Percentiles rank a stretch among this genome's conserved stretches.
These are phyloP conservation scores for Philereme transversata DNA, from an alignment of 2,888 invertebrate species.

Conservation along the genomic window DNA sequence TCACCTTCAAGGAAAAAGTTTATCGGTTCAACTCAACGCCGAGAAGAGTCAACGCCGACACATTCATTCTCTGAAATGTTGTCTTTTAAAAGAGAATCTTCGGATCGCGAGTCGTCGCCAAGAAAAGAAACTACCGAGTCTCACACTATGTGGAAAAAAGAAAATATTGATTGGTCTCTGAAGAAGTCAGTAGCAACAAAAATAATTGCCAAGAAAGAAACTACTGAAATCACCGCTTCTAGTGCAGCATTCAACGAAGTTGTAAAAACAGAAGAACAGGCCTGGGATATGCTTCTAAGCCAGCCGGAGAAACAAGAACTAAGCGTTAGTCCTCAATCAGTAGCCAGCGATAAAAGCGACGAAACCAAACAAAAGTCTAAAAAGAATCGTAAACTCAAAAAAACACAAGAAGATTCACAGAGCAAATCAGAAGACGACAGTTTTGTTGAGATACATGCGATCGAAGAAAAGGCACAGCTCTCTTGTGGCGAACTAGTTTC, in stretches of 20 bases:
- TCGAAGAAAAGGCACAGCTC: slow-evolving; percentile 67
- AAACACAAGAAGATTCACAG: slow-evolving; percentile 61
- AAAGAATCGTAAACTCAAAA: slow-evolving; percentile 64
- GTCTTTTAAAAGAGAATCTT: slow-evolving; percentile 24
- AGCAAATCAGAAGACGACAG: slow-evolving; percentile 70
- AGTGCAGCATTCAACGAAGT: slow-evolving; percentile 42
- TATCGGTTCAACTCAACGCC: slow-evolving; percentile 1
- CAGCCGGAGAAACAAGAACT: slow-evolving; percentile 57
- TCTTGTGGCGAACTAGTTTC: slow-evolving; percentile 71
- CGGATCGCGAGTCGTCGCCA: slow-evolving; percentile 27
- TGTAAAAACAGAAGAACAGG: slow-evolving; percentile 72
- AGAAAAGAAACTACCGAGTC: slow-evolving; percentile 22
- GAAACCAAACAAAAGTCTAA: slow-evolving; percentile 66
- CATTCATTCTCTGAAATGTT: slow-evolving; percentile 23
- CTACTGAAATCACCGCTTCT: slow-evolving; percentile 34
- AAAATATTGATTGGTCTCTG: slow-evolving; percentile 34
- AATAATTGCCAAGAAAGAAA: slow-evolving; percentile 41
- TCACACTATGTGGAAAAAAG: slow-evolving; percentile 35
- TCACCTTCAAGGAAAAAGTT: slow-evolving; percentile 20
- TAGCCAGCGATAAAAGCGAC: slow-evolving; percentile 46
- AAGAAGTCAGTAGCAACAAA: slow-evolving; percentile 35
- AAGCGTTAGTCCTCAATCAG: slow-evolving; percentile 41
- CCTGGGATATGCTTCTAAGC: slow-evolving; percentile 73
- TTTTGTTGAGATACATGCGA: slow-evolving; percentile 77
- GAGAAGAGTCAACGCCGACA: slow-evolving; percentile 12